A percentile compares a stretch with the other conserved stretches of the same genome.
Evolutionary conservation across 2,888 invertebrate genomes (phyloP).

Genomic region (Scaptomyza parva): DNA sequence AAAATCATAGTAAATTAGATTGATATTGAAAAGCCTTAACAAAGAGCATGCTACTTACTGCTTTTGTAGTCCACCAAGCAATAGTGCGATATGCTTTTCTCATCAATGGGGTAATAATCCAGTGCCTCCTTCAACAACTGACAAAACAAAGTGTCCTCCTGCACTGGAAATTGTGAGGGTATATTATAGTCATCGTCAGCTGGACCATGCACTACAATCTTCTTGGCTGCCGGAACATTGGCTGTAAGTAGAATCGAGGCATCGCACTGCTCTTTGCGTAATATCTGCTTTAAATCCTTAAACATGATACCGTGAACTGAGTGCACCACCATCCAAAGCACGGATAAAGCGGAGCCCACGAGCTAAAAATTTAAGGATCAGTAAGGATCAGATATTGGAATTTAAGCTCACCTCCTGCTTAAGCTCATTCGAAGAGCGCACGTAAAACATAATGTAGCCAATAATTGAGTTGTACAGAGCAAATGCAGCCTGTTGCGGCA

Average conservation of each 20-base stretch:
- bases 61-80: constrained; percentile 99
- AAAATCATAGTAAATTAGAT: neutral
- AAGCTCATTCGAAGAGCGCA: constrained; percentile 97
- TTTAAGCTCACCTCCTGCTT: constrained; percentile 89
- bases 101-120: constrained; percentile 98
- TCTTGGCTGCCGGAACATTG: constrained; percentile 99
- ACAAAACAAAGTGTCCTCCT: constrained; percentile 98
- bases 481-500: constrained; percentile 99
- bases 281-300: constrained; percentile 99
- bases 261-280: constrained; percentile 99
- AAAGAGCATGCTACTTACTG: constrained; percentile 88
- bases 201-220: constrained; percentile 98
- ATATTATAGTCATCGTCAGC: constrained; percentile 94
- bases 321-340: constrained; percentile 99
- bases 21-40: neutral
- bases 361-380: constrained; percentile 84
- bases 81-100: constrained; percentile 93
- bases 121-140: constrained; percentile 97
- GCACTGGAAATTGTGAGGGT: constrained; percentile 99
- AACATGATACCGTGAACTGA: constrained; percentile 99
- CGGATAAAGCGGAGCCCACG: constrained; percentile 96
- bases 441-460: constrained; percentile 99
- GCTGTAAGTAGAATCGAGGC: constrained; percentile 98
- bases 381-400: neutral
- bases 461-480: constrained; percentile 99